A percentile compares a stretch with the other conserved stretches of the same genome.
Conservation (phyloP, 1,140 invertebrate species). For the Penaeus vannamei region DNA sequence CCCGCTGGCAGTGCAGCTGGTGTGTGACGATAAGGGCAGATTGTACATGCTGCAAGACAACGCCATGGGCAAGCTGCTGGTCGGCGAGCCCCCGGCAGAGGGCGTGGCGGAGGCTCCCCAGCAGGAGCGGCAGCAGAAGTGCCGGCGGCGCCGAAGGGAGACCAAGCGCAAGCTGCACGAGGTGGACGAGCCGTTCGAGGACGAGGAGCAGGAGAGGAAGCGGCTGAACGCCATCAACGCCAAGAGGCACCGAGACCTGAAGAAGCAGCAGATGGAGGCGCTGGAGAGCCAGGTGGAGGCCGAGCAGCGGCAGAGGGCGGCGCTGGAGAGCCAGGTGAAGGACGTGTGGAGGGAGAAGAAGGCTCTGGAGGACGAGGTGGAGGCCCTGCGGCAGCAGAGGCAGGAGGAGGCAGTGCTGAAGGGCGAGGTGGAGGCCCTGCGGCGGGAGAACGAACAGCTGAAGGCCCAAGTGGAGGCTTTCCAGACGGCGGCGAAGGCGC, state of each 20-base stretch:
- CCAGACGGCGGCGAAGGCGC: not conserved
- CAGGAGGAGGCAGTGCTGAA: not conserved
- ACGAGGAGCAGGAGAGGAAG: slow-evolving; percentile 63
- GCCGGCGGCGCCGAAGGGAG: too few species aligned
- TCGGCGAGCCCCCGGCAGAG: too few species aligned
- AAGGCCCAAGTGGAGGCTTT: slow-evolving; percentile 13
- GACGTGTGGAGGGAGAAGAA: not conserved
- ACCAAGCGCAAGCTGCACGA: slow-evolving; percentile 31
- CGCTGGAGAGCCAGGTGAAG: not conserved
- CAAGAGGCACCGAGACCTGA: slow-evolving; percentile 67
- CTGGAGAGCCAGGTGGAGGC: slow-evolving; percentile 20
- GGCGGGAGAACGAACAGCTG: not conserved
- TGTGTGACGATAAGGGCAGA: too few species aligned
- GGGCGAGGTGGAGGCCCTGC: slow-evolving; percentile 19
- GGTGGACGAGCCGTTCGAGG: slow-evolving; percentile 45
- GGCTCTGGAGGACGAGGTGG: not conserved
- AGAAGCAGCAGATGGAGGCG: slow-evolving; percentile 61
- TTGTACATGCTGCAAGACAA: too few species aligned
- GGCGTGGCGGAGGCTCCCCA: too few species aligned
- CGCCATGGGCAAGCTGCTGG: too few species aligned
- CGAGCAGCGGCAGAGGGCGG: not conserved
- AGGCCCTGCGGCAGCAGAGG: not conserved
- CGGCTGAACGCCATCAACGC: slow-evolving; percentile 68
- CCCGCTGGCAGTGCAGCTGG: too few species aligned
- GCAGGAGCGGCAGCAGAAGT: too few species aligned